Evolutionary conservation across 1,140 invertebrate genomes (phyloP).

Genomic region (Mactra quadrangularis): DNA sequence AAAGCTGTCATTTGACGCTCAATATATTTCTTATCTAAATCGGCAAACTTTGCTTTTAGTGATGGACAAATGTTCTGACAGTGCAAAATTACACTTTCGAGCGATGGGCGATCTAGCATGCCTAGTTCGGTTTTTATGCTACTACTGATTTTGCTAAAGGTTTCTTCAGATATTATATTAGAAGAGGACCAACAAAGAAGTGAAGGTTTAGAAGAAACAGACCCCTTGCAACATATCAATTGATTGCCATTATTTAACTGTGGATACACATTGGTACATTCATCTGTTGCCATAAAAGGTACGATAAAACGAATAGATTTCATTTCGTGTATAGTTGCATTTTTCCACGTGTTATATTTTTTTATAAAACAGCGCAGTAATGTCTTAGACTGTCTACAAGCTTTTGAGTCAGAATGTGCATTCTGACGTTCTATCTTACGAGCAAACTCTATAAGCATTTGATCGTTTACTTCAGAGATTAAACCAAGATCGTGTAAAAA

Average conservation of each 20-base stretch:
- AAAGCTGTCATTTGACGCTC: conserved; percentile 9
- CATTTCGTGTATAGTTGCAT: neutral
- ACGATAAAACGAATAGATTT: conserved; percentile 17
- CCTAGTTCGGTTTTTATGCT: conserved; percentile 2
- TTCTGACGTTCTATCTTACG: neutral
- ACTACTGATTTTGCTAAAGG: neutral
- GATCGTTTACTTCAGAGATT: neutral
- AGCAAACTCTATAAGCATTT: conserved; percentile 4
- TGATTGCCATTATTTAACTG: neutral
- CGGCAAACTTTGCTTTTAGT: neutral
- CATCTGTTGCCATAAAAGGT: neutral
- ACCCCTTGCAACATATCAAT: conserved; percentile 7
- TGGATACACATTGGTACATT: neutral
- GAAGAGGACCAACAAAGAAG: conserved; percentile 15
- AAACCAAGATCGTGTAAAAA: conserved; percentile 5
- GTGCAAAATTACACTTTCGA: conserved; percentile 9
- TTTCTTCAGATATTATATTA: neutral
- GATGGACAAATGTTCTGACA: conserved; percentile 12
- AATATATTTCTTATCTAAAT: neutral
- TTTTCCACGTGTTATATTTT: neutral
- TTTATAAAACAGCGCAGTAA: neutral
- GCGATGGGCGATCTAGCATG: neutral
- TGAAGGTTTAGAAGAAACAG: neutral
- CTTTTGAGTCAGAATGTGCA: neutral
- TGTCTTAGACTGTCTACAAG: neutral